Conservation (phyloP, 2,888 invertebrate species). For the Ramazzottius varieornatus region DNA sequence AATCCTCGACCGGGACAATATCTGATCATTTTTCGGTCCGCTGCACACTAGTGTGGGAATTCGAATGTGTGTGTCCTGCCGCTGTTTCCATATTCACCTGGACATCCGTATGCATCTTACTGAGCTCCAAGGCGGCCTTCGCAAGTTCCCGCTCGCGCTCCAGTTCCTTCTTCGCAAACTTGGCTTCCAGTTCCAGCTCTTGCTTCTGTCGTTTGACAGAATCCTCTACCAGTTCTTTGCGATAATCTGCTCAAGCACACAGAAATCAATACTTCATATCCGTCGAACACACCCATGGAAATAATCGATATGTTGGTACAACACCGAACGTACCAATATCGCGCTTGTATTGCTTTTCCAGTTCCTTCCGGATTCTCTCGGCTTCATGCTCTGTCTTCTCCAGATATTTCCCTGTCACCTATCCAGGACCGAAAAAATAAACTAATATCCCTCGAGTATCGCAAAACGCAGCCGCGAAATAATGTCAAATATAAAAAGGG, state of each 20-base stretch:
- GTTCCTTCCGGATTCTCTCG: slow-evolving; percentile 1
- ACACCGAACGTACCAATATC: too few relatives aligned
- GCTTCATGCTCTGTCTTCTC: not conserved
- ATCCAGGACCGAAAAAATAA: not conserved
- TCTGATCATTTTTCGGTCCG: too few relatives aligned
- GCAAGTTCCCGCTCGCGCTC: not conserved
- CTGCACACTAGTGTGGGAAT: too few relatives aligned
- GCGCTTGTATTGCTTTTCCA: not conserved
- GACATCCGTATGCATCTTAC: not conserved
- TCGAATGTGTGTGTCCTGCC: not conserved
- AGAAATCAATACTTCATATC: too few relatives aligned
- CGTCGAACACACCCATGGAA: too few relatives aligned
- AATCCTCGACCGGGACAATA: too few relatives aligned
- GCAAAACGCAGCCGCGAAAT: too few relatives aligned
- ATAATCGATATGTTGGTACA: too few relatives aligned
- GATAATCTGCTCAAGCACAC: too few relatives aligned
- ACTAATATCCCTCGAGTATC: not conserved
- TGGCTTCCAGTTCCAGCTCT: not conserved
- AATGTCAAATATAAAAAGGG: too few relatives aligned
- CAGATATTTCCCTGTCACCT: not conserved
- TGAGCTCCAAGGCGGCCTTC: not conserved
- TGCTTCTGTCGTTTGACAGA: not conserved
- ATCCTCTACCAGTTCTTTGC: not conserved
- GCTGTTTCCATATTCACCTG: not conserved
- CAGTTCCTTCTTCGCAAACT: slow-evolving; percentile 1